phyloP scores from a whole-genome alignment of 2,113 vertebrate species.

The Corydoras maculifer region DNA sequence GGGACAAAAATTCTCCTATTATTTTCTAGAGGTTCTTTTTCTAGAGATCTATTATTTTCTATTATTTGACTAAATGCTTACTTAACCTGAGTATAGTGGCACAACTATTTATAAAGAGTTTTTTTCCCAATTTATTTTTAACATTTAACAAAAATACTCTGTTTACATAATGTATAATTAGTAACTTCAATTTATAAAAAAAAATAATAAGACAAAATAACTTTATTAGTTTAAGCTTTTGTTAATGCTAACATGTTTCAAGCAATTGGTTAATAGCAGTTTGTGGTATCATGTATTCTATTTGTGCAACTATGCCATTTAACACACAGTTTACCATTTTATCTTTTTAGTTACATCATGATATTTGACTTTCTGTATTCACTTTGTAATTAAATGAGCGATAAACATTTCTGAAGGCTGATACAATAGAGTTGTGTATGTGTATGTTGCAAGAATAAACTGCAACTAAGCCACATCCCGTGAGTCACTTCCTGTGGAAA shows the following conservation, averaged over 20 bases:
- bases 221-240: neutral
- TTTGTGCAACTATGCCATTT: neutral
- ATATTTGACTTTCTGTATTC: neutral
- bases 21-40: too few species aligned
- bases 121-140: neutral
- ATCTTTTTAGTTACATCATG: neutral
- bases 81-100: too few species aligned
- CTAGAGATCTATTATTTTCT: too few species aligned
- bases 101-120: too few species aligned
- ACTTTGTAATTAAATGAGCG: neutral
- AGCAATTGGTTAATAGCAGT: neutral
- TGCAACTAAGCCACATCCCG: slow-evolving; percentile 45
- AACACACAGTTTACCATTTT: neutral
- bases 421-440: slow-evolving; percentile 13
- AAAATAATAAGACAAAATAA: neutral
- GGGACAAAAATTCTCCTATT: too few species aligned
- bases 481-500: slow-evolving; percentile 55
- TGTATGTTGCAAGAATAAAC: slow-evolving; percentile 24
- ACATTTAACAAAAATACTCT: neutral
- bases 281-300: neutral
- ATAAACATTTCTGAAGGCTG: slow-evolving; percentile 8
- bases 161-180: neutral
- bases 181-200: too few species aligned
- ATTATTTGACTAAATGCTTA: too few species aligned
- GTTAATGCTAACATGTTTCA: neutral